Conservation (phyloP, 2,113 vertebrate species). For the Blennius ocellaris region DNA sequence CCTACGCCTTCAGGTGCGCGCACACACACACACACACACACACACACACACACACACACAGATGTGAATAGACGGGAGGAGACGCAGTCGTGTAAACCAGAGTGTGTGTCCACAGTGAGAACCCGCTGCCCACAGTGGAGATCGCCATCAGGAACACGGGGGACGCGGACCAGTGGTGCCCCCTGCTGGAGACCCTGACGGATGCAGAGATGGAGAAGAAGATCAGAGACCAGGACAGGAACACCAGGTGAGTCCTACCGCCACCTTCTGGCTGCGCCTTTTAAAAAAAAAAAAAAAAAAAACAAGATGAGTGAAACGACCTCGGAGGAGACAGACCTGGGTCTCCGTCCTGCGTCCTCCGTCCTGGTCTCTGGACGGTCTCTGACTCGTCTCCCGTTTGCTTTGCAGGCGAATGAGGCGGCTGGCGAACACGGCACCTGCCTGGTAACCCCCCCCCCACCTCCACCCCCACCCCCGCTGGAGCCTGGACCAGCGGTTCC, state of each 20-base stretch:
- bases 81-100: background rate
- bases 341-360: too few relatives aligned
- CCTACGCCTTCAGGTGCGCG: constrained; percentile 95
- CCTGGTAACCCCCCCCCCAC: constrained; percentile 85
- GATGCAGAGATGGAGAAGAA: constrained; percentile 99
- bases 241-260: constrained; percentile 95
- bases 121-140: constrained; percentile 96
- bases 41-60: background rate
- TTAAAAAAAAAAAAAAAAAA: too few relatives aligned
- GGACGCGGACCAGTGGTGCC: constrained; percentile 98
- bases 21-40: background rate
- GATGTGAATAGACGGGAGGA: background rate
- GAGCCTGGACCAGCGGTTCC: too few relatives aligned
- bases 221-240: constrained; percentile 98
- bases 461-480: background rate
- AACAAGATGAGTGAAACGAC: too few relatives aligned
- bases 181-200: constrained; percentile 96
- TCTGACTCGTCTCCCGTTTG: background rate
- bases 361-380: too few relatives aligned
- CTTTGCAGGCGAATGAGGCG: constrained; percentile 92
- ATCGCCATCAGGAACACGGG: constrained; percentile 98
- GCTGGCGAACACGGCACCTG: constrained; percentile 96
- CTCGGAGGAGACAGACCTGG: too few relatives aligned
- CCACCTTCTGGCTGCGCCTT: too few relatives aligned
- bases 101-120: constrained; percentile 85